A percentile compares a stretch with the other conserved stretches of the same genome.
These are phyloP conservation scores for Panzeria rudis DNA, from an alignment of 2,888 invertebrate species.

Conservation along the genomic window DNA sequence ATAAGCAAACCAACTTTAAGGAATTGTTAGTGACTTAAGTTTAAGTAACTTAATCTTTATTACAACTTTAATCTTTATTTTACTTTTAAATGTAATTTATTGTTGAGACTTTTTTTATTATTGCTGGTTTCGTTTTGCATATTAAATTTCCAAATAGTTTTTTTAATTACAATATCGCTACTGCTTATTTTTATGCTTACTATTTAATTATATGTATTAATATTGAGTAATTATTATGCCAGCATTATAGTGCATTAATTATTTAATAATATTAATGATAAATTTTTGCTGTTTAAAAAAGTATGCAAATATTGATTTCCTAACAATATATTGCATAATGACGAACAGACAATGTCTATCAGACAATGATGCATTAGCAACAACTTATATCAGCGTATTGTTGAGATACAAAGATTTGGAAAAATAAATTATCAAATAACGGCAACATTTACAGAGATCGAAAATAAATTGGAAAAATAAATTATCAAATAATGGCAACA, in stretches of 20 bases:
- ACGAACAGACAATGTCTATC: background rate
- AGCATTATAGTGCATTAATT: conserved; percentile 22
- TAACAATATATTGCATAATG: conserved; percentile 7
- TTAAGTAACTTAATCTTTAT: conserved; percentile 53
- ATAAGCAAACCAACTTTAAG: conserved; percentile 20
- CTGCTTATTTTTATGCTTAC: conserved; percentile 13
- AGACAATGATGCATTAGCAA: background rate
- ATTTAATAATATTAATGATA: conserved; percentile 33
- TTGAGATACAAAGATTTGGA: too few species aligned
- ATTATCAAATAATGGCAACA: too few species aligned
- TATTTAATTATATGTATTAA: conserved; percentile 19
- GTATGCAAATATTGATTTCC: conserved; percentile 21
- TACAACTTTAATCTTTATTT: conserved; percentile 29
- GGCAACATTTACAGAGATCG: too few species aligned
- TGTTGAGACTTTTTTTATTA: background rate
- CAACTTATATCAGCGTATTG: too few species aligned
- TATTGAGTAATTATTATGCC: conserved; percentile 27
- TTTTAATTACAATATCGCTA: conserved; percentile 27
- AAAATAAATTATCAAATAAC: too few species aligned
- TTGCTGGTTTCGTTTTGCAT: conserved; percentile 51
- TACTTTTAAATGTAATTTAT: background rate
- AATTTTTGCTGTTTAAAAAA: conserved; percentile 6
- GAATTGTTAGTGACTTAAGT: conserved; percentile 32
- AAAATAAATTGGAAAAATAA: too few species aligned
- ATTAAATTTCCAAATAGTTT: conserved; percentile 50